A percentile compares a stretch with the other conserved stretches of the same genome.
These are phyloP conservation scores for Branchellion lobata DNA, from an alignment of 2,888 invertebrate species.

Conservation along the genomic window DNA sequence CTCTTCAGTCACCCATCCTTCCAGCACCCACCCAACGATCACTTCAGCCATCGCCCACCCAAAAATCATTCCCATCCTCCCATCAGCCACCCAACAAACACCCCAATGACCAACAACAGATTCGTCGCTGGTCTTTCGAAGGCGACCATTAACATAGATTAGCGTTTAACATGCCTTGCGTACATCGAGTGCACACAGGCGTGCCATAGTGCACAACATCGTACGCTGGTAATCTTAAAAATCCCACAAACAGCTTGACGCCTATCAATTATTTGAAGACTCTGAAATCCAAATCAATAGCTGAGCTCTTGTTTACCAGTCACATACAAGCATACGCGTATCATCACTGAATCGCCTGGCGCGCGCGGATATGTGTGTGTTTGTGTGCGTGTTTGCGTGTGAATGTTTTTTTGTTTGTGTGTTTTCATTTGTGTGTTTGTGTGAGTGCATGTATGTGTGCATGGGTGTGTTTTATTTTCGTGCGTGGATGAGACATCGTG, in stretches of 20 bases:
- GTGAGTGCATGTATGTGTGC: neutral
- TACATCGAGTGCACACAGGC: neutral
- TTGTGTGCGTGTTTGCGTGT: neutral
- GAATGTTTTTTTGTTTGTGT: neutral
- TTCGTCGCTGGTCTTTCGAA: too few species aligned
- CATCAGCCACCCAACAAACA: too few species aligned
- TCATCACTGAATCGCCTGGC: neutral
- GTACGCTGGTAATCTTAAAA: conserved; percentile 1
- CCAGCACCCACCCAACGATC: too few species aligned
- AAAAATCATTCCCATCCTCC: too few species aligned
- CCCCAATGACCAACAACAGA: too few species aligned
- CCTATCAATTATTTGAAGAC: conserved; percentile 10
- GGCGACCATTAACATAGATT: conserved; percentile 11
- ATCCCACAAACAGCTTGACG: conserved; percentile 19
- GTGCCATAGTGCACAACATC: neutral
- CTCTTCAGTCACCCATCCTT: too few species aligned
- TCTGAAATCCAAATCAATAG: conserved; percentile 11
- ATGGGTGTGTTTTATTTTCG: too few species aligned
- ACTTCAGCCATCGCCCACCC: too few species aligned
- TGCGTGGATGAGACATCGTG: too few species aligned
- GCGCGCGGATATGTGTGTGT: neutral
- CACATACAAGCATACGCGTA: neutral
- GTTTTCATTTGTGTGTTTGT: neutral
- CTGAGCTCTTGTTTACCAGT: conserved; percentile 12
- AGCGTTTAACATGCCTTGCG: neutral